Evolutionary conservation across 2,113 vertebrate species (phyloP), one percentile per base, ranked within the genome.

Genomic region (Tricholaema leucomelas): DNA sequence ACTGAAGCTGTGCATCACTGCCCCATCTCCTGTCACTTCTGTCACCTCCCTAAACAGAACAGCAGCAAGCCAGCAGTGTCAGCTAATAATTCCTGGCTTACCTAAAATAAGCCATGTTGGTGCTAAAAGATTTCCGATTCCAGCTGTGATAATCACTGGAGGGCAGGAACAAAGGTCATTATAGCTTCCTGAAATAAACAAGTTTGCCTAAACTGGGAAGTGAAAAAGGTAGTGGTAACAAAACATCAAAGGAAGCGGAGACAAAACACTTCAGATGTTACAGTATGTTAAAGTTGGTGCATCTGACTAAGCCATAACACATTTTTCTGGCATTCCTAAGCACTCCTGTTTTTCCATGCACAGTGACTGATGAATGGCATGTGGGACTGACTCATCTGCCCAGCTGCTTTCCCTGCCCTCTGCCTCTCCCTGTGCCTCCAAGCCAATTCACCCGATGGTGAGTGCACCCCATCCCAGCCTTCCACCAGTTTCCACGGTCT

Each of bases 81-180:
- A 88, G 54, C 66, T 44, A n/a, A 24, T 31, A 75, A 20, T 66
- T 88, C 86, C 81, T 54, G 54, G 15, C 16, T 84, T 59, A 23
- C 76, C 70, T 44, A 72, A 87, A 90, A 52, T 23, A 66, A 87
- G 25, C 54, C 17, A 1, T 40, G 61, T 48, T 64, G 58, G 19
- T 67, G 72, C 54, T 67, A 71, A 77, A 71, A 69, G 46, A 28
- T 85, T 81, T 77, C 46, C 31, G 59, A 35, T 79, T 91, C 88
- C 81, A 79, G 83, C 88, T 90, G 88, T 71, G 88, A 85, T 79
- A 76, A 90, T 90, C 50, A 18, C 63, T 36, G n/a, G 52, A 66
- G 70, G 86, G 90, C 94, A 94, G 91, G 90, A 88, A 94, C 59
- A 67, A 40, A 77, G 87, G 91, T 93, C 91, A 92, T 92, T 92